These are phyloP conservation scores for Phalacrocorax brasilianus DNA, from an alignment of 2,113 vertebrate genomes.

Conservation along the genomic window DNA sequence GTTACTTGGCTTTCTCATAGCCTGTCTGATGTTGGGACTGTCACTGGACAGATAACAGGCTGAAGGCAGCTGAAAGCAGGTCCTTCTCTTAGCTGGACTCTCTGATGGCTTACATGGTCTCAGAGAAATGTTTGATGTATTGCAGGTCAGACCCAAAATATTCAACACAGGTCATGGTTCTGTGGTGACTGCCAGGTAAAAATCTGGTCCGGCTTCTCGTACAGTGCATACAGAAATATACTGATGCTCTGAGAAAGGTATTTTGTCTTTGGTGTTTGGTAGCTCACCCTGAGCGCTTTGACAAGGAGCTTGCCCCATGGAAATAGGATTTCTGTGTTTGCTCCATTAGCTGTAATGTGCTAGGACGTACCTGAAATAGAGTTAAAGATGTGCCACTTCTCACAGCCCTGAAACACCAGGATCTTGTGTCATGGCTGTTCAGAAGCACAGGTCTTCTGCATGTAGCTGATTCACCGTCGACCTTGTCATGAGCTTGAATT, in stretches of 20 bases:
- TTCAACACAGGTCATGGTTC: neutral
- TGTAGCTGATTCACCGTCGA: neutral
- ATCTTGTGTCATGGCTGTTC: neutral
- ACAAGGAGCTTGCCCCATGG: neutral
- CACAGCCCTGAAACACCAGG: neutral
- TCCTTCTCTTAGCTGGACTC: neutral
- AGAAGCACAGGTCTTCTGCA: neutral
- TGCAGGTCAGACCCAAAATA: neutral
- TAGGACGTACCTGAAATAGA: neutral
- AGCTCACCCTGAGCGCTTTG: neutral
- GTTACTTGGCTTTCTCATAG: neutral
- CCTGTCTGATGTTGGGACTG: neutral
- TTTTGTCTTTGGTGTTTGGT: neutral
- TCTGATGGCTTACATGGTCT: neutral
- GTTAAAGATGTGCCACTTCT: neutral
- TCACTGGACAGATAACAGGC: neutral
- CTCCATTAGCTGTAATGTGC: neutral
- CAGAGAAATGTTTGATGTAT: neutral
- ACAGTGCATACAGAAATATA: neutral
- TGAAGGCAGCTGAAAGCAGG: neutral
- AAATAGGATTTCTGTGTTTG: neutral
- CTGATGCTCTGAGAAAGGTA: neutral
- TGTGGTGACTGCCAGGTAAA: neutral
- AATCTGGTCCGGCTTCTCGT: neutral
- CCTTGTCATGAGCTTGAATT: neutral